Evolutionary conservation across 2,113 vertebrate genomes (phyloP).

Genomic region (Bucco capensis): DNA sequence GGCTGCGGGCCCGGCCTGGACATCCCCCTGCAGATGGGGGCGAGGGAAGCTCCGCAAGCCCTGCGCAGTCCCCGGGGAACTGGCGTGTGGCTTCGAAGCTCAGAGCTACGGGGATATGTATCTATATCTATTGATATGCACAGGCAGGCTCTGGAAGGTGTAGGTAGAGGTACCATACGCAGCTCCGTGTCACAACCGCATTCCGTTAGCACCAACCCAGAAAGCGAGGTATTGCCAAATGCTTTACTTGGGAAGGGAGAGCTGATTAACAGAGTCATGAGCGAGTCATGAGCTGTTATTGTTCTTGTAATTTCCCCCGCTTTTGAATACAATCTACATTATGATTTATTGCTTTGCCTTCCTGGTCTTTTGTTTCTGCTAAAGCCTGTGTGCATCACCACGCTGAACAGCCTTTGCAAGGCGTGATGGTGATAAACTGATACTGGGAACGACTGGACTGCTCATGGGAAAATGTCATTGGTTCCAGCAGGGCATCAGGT

Average conservation of each 20-base stretch:
- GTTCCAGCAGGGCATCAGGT: not conserved
- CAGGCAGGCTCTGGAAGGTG: not conserved
- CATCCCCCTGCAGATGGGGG: not conserved
- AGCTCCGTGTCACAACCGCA: not conserved
- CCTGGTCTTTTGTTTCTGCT: not conserved
- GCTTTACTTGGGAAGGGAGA: not conserved
- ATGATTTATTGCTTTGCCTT: not conserved
- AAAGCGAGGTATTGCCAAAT: not conserved
- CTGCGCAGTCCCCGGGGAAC: not conserved
- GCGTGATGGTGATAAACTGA: not conserved
- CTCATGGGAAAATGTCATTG: not conserved
- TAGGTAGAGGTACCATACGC: not conserved
- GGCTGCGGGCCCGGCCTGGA: not conserved
- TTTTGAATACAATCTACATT: not conserved
- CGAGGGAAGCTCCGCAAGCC: not conserved
- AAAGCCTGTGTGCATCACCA: rapidly evolving
- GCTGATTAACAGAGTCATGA: not conserved
- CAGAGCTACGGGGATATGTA: no score
- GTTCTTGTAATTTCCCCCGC: not conserved
- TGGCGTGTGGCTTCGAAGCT: not conserved
- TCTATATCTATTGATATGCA: not conserved
- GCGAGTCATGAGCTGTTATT: not conserved
- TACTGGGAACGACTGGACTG: not conserved
- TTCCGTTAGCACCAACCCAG: not conserved
- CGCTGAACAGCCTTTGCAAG: not conserved